A percentile compares a stretch with the other conserved stretches of the same genome.
These are phyloP conservation scores for Camponotus pennsylvanicus DNA, from an alignment of 1,140 invertebrate genomes.

Conservation along the genomic window DNA sequence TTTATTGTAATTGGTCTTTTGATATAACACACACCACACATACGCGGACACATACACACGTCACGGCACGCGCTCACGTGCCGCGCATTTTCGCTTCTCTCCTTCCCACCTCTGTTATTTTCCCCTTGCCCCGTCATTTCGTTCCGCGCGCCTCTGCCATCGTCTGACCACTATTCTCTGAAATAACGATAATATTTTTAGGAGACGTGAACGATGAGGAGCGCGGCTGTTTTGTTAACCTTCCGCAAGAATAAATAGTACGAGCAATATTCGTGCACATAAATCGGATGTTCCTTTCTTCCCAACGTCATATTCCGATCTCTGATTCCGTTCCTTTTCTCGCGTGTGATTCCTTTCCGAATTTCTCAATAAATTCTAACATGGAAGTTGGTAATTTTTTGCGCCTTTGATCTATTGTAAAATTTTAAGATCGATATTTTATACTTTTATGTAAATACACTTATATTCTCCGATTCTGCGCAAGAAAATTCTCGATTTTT, in stretches of 20 bases:
- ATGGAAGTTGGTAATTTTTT: background rate
- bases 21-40: conserved; percentile 67
- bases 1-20: conserved; percentile 81
- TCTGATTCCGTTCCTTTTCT: background rate
- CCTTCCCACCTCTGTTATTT: conserved; percentile 42
- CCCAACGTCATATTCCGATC: background rate
- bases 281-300: conserved; percentile 44
- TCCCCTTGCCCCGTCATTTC: conserved; percentile 48
- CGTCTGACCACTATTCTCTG: conserved; percentile 63
- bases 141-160: background rate
- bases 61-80: conserved; percentile 62
- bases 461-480: background rate
- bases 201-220: conserved; percentile 46
- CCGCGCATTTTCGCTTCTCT: conserved; percentile 61
- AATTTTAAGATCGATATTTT: background rate
- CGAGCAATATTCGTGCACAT: conserved; percentile 21
- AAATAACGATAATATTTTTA: conserved; percentile 72
- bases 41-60: conserved; percentile 9
- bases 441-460: background rate
- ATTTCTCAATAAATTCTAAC: background rate
- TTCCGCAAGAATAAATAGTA: conserved; percentile 48
- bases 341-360: background rate
- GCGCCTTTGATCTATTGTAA: background rate
- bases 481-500: background rate
- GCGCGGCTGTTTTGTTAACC: conserved; percentile 51